Conservation (phyloP, 2,113 vertebrate genomes). For the rabbit (Oryctolagus cuniculus) region DNA sequence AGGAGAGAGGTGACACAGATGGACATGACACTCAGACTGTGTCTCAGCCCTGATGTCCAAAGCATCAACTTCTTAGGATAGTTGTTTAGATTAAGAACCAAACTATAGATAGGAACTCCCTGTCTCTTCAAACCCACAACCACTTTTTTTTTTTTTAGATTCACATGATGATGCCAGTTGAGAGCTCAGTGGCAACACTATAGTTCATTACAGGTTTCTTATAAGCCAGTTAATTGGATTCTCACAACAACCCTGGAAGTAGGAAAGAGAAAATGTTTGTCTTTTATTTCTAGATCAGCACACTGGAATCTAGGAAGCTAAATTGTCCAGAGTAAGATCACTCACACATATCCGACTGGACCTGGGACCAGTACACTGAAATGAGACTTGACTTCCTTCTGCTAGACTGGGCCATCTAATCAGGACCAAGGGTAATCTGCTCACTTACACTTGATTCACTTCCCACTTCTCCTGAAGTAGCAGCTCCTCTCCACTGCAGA, state of each 20-base stretch:
- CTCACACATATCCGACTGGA: not conserved
- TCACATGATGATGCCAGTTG: not conserved
- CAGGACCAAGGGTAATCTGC: not conserved
- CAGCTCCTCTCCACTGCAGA: not conserved
- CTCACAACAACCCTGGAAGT: not conserved
- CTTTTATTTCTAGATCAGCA: not conserved
- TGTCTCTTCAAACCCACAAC: not conserved
- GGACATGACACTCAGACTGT: constrained; percentile 2
- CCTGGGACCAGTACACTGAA: not conserved
- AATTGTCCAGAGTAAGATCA: not conserved
- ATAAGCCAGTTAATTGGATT: not conserved
- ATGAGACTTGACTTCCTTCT: not conserved
- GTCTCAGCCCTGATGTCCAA: not conserved
- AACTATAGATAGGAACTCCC: not conserved
- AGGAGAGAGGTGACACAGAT: constrained; percentile 5
- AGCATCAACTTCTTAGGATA: constrained; percentile 27
- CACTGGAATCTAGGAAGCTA: not conserved
- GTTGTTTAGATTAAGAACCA: not conserved
- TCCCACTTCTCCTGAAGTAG: not conserved
- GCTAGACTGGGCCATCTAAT: not conserved
- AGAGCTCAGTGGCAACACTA: not conserved
- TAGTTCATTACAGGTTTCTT: not conserved
- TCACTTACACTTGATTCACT: not conserved
- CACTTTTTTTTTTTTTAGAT: not conserved
- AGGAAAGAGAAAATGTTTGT: constrained; percentile 29